Evolutionary conservation across 2,888 invertebrate species (phyloP).

Genomic region (Eristalis intricaria): DNA sequence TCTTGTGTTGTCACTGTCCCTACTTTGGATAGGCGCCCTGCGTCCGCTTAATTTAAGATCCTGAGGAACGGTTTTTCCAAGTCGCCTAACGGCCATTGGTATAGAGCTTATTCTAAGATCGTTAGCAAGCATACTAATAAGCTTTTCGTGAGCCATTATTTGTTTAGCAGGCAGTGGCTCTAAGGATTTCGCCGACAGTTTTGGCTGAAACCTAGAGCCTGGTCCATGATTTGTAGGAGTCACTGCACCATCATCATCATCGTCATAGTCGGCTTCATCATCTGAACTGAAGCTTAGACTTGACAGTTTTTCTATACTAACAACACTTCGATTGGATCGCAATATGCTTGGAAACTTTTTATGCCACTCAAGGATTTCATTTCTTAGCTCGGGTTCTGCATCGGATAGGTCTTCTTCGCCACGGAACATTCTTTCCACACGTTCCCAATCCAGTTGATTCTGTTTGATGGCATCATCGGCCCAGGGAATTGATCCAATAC

Average conservation of each 20-base stretch:
- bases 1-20: conserved; percentile 33
- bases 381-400: conserved; percentile 77
- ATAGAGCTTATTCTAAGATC: conserved; percentile 76
- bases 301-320: conserved; percentile 75
- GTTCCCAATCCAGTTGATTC: conserved; percentile 80
- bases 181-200: conserved; percentile 62
- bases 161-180: conserved; percentile 60
- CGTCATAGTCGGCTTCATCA: conserved; percentile 75
- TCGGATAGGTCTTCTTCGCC: conserved; percentile 76
- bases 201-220: conserved; percentile 50
- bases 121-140: conserved; percentile 73
- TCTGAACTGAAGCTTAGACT: conserved; percentile 77
- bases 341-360: conserved; percentile 78
- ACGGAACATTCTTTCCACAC: conserved; percentile 78
- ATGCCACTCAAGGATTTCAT: conserved; percentile 80
- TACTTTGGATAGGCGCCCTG: conserved; percentile 27
- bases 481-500: conserved; percentile 81
- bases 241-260: conserved; percentile 72
- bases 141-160: conserved; percentile 61
- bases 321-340: conserved; percentile 11
- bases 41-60: conserved; percentile 47
- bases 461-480: conserved; percentile 81
- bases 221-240: conserved; percentile 54
- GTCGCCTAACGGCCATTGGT: conserved; percentile 74
- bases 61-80: conserved; percentile 62